These are phyloP conservation scores for Conomelus anceps DNA, from an alignment of 2,888 invertebrate genomes.

Conservation along the genomic window DNA sequence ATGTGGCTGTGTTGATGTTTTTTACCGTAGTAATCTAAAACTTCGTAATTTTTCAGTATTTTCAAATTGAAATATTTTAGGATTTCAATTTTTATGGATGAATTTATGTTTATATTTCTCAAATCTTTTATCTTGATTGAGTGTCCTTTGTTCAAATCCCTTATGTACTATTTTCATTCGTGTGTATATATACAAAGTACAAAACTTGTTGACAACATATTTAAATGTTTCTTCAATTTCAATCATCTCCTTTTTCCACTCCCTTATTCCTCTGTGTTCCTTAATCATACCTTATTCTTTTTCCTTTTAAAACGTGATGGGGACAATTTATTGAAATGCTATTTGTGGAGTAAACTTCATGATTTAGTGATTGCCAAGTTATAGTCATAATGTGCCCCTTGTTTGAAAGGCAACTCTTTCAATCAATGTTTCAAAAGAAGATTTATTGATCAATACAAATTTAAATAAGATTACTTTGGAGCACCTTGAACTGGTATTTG, in stretches of 20 bases:
- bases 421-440: too few relatives aligned
- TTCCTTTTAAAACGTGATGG: too few relatives aligned
- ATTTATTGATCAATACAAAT: too few relatives aligned
- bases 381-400: too few relatives aligned
- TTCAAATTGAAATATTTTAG: not conserved
- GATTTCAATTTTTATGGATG: not conserved
- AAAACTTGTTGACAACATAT: not conserved
- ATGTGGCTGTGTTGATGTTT: not conserved
- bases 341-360: too few relatives aligned
- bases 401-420: too few relatives aligned
- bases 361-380: too few relatives aligned
- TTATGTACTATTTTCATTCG: not conserved
- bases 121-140: not conserved
- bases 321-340: too few relatives aligned
- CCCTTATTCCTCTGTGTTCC: not conserved
- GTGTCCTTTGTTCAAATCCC: not conserved
- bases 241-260: not conserved
- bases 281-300: too few relatives aligned
- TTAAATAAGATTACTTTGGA: too few relatives aligned
- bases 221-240: not conserved
- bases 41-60: not conserved
- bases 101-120: not conserved
- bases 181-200: not conserved
- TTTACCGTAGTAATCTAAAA: not conserved
- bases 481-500: too few relatives aligned